Percentiles rank a stretch among this genome's conserved stretches.
Conservation (phyloP, 1,140 invertebrate genomes). For the Pseudoatta argentina region DNA sequence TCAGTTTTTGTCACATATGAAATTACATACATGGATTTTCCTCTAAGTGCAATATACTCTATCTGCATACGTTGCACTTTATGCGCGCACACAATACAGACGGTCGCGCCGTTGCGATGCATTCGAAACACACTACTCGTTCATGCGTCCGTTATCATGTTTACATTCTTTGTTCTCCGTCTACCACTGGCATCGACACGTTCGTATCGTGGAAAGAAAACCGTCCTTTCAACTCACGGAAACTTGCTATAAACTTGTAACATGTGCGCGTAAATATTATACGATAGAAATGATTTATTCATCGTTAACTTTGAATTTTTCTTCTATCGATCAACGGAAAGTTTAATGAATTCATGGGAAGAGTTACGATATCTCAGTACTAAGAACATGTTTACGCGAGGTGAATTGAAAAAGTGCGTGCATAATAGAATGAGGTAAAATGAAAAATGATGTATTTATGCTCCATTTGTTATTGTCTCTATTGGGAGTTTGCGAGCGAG, state of each 20-base stretch:
- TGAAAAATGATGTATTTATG: slow-evolving; percentile 3
- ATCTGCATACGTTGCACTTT: background rate
- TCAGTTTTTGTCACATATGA: background rate
- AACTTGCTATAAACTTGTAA: background rate
- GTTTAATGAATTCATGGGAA: background rate
- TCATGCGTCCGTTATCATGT: slow-evolving; percentile 65
- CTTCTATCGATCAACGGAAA: background rate
- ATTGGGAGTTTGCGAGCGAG: background rate
- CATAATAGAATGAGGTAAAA: background rate
- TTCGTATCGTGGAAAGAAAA: slow-evolving; percentile 48
- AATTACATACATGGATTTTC: background rate
- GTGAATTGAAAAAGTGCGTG: background rate
- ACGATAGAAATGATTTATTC: slow-evolving; percentile 6
- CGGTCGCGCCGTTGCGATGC: slow-evolving; percentile 8
- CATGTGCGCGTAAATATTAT: background rate
- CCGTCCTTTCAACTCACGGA: slow-evolving; percentile 19
- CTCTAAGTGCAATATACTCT: slow-evolving; percentile 1
- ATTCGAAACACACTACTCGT: background rate
- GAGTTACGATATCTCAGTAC: background rate
- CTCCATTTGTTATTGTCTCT: slow-evolving; percentile 15
- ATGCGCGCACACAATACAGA: background rate
- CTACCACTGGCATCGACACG: slow-evolving; percentile 53
- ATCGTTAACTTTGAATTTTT: slow-evolving; percentile 9
- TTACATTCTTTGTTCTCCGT: slow-evolving; percentile 74
- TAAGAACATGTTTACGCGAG: background rate